A percentile compares a stretch with the other conserved stretches of the same genome.
Conservation (phyloP, 2,113 vertebrate species). For the Pseudonaja textilis region DNA sequence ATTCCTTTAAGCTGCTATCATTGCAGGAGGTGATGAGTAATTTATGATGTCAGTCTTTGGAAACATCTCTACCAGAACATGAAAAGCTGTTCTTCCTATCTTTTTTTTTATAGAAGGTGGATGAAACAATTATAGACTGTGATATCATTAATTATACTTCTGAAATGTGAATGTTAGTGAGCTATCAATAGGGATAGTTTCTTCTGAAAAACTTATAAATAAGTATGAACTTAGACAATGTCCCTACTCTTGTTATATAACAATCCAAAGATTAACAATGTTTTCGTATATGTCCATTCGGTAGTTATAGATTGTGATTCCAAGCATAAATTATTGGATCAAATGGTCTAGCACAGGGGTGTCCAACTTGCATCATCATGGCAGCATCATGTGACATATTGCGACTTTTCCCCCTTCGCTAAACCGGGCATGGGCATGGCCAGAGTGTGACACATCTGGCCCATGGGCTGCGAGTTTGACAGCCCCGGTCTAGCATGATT, state of each 20-base stretch:
- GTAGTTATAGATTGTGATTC: neutral
- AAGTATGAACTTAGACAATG: neutral
- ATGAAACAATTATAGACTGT: neutral
- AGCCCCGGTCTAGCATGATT: neutral
- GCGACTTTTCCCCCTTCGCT: no score
- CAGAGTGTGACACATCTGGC: no score
- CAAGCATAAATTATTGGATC: neutral
- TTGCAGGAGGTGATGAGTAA: no score
- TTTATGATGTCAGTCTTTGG: slow-evolving; percentile 5
- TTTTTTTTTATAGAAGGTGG: neutral
- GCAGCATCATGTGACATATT: no score
- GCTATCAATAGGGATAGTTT: neutral
- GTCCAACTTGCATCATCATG: no score
- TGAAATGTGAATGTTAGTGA: neutral
- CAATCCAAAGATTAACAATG: neutral
- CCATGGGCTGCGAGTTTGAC: no score
- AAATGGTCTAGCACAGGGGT: neutral
- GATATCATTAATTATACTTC: neutral
- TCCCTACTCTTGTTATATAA: no score
- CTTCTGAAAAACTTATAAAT: neutral
- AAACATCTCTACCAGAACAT: neutral
- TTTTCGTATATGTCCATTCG: neutral
- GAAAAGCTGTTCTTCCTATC: neutral
- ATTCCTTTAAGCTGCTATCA: neutral
- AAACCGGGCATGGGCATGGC: no score